phyloP scores from a whole-genome alignment of 2,797 vertebrate species.

The Lithobates pipiens region DNA sequence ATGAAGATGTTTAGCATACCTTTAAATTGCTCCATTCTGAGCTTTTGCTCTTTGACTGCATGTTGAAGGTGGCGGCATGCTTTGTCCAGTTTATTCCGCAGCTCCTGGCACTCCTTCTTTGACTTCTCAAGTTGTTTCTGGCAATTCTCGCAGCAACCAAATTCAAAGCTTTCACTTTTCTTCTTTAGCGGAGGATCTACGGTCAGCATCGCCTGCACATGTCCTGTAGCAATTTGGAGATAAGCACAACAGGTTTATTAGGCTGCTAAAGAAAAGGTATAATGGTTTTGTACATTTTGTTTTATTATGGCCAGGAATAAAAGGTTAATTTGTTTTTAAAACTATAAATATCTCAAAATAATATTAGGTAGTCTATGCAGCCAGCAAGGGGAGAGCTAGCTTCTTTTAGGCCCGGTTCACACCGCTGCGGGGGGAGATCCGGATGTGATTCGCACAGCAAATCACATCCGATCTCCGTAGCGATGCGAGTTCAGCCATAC shows the following conservation, averaged over 20 bases:
- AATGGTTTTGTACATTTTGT: no score
- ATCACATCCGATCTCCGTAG: no score
- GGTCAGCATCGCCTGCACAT: conserved; percentile 57
- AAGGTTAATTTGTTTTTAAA: no score
- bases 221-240: not conserved
- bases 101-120: conserved; percentile 83
- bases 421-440: no score
- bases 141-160: conserved; percentile 73
- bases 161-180: conserved; percentile 11
- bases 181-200: conserved; percentile 62
- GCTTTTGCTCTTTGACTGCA: conserved; percentile 78
- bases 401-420: no score
- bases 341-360: no score
- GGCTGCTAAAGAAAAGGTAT: not conserved
- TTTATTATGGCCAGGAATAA: no score
- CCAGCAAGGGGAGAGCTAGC: no score
- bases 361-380: no score
- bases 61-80: conserved; percentile 83
- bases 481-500: no score
- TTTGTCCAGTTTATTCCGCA: conserved; percentile 85
- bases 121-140: conserved; percentile 75
- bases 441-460: no score
- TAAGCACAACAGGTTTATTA: not conserved
- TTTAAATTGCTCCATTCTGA: conserved; percentile 75
- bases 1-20: conserved; percentile 68